Evolutionary conservation across 2,888 invertebrate genomes (phyloP).

Genomic region (Ophion ventricosus): DNA sequence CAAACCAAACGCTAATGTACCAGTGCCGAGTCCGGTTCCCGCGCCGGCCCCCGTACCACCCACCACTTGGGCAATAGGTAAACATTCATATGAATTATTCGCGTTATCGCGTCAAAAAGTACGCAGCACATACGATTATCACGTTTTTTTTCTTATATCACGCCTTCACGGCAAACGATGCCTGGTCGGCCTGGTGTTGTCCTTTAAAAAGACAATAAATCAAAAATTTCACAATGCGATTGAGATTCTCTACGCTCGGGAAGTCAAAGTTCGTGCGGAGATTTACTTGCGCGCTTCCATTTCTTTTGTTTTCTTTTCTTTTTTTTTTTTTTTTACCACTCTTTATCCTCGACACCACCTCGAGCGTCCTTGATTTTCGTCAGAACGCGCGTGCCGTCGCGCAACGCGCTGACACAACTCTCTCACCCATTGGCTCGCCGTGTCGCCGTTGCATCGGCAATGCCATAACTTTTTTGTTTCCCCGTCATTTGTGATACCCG

Average conservation of each 20-base stretch:
- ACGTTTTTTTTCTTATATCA: constrained; percentile 26
- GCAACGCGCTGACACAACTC: constrained; percentile 33
- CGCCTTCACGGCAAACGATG: background rate
- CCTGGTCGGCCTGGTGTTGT: constrained; percentile 29
- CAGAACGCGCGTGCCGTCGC: background rate
- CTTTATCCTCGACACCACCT: background rate
- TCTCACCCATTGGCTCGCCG: constrained; percentile 11
- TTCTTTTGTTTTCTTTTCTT: background rate
- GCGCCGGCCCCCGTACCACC: constrained; percentile 79
- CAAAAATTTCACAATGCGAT: constrained; percentile 25
- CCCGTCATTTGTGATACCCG: constrained; percentile 54
- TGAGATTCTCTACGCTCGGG: constrained; percentile 3
- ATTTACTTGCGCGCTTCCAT: constrained; percentile 21
- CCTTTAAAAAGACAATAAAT: constrained; percentile 41
- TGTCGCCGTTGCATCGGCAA: background rate
- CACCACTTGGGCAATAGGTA: constrained; percentile 79
- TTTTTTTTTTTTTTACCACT: background rate
- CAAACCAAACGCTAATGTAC: constrained; percentile 76
- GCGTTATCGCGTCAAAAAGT: constrained; percentile 1
- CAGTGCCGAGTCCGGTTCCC: constrained; percentile 79
- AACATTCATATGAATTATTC: constrained; percentile 62
- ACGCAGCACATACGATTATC: background rate
- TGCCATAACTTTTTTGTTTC: background rate
- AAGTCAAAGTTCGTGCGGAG: constrained; percentile 16
- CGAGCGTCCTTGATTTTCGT: background rate